A percentile compares a stretch with the other conserved stretches of the same genome.
Conservation (phyloP, 2,797 vertebrate species). For the Catostomus latipinnis region DNA sequence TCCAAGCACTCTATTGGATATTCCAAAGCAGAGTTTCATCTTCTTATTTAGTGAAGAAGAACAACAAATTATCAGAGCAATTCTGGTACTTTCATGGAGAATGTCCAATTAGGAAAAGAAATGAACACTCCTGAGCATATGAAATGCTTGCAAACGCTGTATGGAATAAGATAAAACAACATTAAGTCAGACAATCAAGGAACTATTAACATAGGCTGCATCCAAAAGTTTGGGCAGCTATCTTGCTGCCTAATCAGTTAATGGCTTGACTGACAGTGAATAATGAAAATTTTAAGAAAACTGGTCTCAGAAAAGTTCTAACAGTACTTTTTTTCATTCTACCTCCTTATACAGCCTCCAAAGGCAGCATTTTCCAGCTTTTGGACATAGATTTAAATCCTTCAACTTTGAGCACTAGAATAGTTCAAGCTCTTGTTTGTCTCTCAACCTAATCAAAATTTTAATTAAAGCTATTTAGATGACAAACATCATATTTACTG, state of each 20-base stretch:
- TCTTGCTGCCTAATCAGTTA: too few species aligned
- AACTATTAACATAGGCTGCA: conserved; percentile 1
- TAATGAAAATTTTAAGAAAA: too few species aligned
- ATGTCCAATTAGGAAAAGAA: conserved; percentile 5
- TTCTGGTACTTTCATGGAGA: conserved; percentile 1
- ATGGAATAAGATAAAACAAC: background rate
- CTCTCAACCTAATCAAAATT: conserved; percentile 10
- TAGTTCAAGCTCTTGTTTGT: background rate
- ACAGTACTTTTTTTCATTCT: too few species aligned
- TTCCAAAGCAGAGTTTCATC: conserved; percentile 30
- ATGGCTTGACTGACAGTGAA: too few species aligned
- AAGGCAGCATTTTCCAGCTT: too few species aligned
- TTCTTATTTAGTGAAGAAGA: conserved; percentile 22
- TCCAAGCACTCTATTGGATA: conserved; percentile 27
- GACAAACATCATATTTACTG: background rate
- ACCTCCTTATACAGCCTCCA: too few species aligned
- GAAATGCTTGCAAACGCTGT: conserved; percentile 14
- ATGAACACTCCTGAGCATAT: background rate
- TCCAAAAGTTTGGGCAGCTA: too few species aligned
- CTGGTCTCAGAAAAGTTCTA: too few species aligned
- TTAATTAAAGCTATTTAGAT: background rate
- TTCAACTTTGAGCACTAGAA: background rate
- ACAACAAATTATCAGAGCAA: conserved; percentile 27
- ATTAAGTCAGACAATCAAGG: background rate
- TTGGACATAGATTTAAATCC: too few species aligned